Base-by-base conservation (phyloP, 2,797 vertebrate species). In the Poecilia gillii region DNA sequence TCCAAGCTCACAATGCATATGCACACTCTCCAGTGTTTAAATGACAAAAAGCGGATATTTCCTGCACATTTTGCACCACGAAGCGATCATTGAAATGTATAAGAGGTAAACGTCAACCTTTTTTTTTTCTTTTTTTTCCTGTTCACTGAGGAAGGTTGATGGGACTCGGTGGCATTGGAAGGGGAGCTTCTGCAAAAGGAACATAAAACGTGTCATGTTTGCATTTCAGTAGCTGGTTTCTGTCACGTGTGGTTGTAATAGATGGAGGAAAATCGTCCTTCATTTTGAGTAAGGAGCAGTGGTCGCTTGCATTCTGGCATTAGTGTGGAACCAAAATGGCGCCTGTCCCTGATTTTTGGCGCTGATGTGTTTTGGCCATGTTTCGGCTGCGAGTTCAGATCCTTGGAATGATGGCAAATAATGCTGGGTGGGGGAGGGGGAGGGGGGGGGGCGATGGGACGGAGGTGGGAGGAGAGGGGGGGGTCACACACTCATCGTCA, bases 401-500 rank as follows among this genome's bases (percentile, higher is more conserved):
- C 93, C 92, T 98, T 96, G 95, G 90, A 97, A 97, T 95, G 95
- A 97, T 97, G 97, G 97, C 96, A 93, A 96, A 97, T 95, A 81
- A 92, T 88, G 87, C 86, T 0, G 79, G 91, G 80, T 71, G 4
- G 82, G 79, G 79, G 18, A 3, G 83, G 89, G 3, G 3, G 81
- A 88, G 1, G 3, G 80, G 84, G 88, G 4, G 82, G 79, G 79
- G 66, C 8, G 83, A 88, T 68, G 59, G 73, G 74, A 31, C 1
- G 6, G 41, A 77, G 89, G 78, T 71, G 6, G 82, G 74, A 70
- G 64, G 1, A 84, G 87, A 66, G 53, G 68, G 92, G 93, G 62
- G 92, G 93, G 92, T 99, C 97, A 99, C 97, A 99, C 98, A 80
- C 98, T 99, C 98, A 99, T 99, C 95, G 98, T 99, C 98, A 99